Percentiles rank a stretch among this genome's conserved stretches.
These are phyloP conservation scores for Cephus pulcher DNA, from an alignment of 2,888 invertebrate species.

Conservation along the genomic window DNA sequence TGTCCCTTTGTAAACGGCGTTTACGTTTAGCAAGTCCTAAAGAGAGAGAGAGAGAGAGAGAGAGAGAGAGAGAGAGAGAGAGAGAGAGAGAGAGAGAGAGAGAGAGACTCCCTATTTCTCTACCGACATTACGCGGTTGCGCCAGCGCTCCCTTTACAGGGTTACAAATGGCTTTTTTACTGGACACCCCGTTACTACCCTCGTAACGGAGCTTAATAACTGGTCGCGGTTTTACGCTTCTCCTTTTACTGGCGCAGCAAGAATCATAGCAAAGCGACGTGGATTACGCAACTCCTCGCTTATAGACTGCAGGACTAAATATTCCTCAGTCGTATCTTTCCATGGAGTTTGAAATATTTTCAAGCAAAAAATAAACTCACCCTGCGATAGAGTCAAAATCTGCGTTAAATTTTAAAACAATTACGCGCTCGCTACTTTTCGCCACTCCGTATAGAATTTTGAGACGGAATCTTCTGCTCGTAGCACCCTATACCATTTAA, in stretches of 20 bases:
- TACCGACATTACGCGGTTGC: neutral
- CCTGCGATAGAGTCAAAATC: too few relatives aligned
- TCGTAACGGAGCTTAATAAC: neutral
- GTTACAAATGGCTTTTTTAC: constrained; percentile 3
- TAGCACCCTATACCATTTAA: too few relatives aligned
- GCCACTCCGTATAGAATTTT: too few relatives aligned
- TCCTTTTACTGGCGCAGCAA: neutral
- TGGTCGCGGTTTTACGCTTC: neutral
- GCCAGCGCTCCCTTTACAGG: neutral
- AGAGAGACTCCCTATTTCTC: neutral
- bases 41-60: neutral
- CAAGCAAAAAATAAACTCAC: too few relatives aligned
- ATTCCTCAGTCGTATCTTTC: too few relatives aligned
- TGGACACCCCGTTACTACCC: neutral
- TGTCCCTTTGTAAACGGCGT: too few relatives aligned
- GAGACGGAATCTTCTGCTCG: too few relatives aligned
- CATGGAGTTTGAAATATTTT: too few relatives aligned
- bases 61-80: neutral
- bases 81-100: neutral
- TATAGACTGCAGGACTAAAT: too few relatives aligned
- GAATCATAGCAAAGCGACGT: neutral
- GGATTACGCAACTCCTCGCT: neutral
- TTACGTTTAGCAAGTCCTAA: neutral
- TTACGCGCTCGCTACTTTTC: too few relatives aligned
- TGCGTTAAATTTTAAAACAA: too few relatives aligned